Evolutionary conservation across 2,797 vertebrate genomes (phyloP).

Genomic region (Miichthys miiuy): DNA sequence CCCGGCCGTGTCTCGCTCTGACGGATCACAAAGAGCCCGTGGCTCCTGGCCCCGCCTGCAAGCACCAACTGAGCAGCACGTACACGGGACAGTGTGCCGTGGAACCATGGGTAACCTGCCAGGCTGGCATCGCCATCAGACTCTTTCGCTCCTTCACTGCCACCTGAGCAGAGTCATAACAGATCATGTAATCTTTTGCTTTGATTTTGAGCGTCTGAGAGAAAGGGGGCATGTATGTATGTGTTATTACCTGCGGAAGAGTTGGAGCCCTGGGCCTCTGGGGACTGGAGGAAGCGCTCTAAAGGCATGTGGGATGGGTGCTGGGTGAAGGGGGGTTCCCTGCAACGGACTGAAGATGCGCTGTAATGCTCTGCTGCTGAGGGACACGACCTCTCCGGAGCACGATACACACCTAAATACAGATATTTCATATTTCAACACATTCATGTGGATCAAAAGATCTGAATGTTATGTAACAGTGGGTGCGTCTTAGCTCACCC

Average conservation of each 20-base stretch:
- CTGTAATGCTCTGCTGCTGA: conserved; percentile 80
- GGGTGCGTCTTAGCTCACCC: conserved; percentile 80
- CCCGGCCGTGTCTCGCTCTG: conserved; percentile 96
- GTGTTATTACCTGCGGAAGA: conserved; percentile 82
- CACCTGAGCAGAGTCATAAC: conserved; percentile 66
- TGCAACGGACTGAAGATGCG: conserved; percentile 83
- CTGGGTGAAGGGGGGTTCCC: conserved; percentile 88
- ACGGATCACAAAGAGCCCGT: conserved; percentile 96
- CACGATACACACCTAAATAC: conserved; percentile 86
- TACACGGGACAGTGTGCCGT: conserved; percentile 93
- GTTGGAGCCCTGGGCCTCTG: conserved; percentile 84
- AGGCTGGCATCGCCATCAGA: conserved; percentile 86
- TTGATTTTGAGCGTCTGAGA: not conserved
- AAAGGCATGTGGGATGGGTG: conserved; percentile 91
- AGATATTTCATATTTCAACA: conserved; percentile 2
- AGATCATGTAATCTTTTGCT: conserved; percentile 2
- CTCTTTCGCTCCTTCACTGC: conserved; percentile 83
- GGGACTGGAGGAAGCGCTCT: conserved; percentile 93
- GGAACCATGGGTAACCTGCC: conserved; percentile 95
- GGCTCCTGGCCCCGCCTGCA: conserved; percentile 90
- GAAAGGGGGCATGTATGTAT: not conserved
- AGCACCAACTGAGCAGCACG: conserved; percentile 96
- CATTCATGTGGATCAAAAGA: conserved; percentile 5
- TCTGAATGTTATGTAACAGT: not conserved
- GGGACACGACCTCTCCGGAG: conserved; percentile 84